Evolutionary conservation across 1,140 invertebrate species (phyloP), one percentile per base, ranked within the genome.

Genomic region (Popillia japonica): DNA sequence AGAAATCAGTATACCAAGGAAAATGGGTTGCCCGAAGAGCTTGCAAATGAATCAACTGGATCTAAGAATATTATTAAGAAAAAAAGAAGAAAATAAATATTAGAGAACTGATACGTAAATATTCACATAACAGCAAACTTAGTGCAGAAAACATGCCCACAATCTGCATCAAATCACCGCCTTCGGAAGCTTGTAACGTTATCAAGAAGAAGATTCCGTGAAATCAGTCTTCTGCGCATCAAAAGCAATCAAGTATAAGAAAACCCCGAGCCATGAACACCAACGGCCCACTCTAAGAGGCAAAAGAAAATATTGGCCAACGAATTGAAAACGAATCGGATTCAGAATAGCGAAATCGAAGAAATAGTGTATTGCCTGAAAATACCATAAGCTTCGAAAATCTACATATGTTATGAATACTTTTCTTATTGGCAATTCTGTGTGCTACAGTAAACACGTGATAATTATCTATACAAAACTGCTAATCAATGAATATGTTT

Each of bases 271-370:
- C 72, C 6, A 23, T 23, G 4, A 8, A 20, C 61, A n/a, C 6
- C 48, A n/a, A 17, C 48, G 17, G 4, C 48, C 9, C 11, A 4
- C n/a, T n/a, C n/a, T n/a, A 55, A n/a, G 9, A 72, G 14, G 0
- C n/a, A 72, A 14, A 14, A 7, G n/a, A 74, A 44, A n/a, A 27
- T 74, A 8, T 41, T 74, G 8, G 72, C 41, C 40, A 34, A 74
- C 34, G 72, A 74, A 41, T 40, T 74, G 34, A 74, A 74, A 44
- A 17, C 34, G 34, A 34, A 68, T 68, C 61, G 27, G 6, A 20
- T 0, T 0, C 61, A 68, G 61, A 68, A 27, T 7, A 48, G 3
- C 8, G 61, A 68, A 22, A 10, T 68, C 0, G 20, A 68, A 68
- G 27, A 68, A 68, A 68, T n/a, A n/a, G n/a, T n/a, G n/a, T n/a